Base-by-base conservation (phyloP, 2,888 invertebrate species). In the Girardia tigrina region DNA sequence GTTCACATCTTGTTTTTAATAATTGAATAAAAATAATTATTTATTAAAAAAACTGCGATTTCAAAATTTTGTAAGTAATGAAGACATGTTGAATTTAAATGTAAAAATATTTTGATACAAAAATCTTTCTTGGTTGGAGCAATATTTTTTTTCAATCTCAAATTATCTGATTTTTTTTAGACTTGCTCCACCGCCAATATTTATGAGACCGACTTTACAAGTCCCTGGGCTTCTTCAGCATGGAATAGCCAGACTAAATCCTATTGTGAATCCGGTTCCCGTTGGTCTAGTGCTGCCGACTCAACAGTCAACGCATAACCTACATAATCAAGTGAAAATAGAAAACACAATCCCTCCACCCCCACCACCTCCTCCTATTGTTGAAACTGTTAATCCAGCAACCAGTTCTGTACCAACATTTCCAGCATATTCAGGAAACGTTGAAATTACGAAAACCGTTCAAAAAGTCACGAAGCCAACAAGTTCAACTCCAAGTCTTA, bases 381-480 rank as follows among this genome's bases (percentile, higher is more conserved):
- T 56, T 56, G 56, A 56, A 56, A 2, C n/a, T 16, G n/a, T 4
- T 16, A n/a, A 56, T n/a, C 23, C 56, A 56, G 23, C n/a, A 20
- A 4, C n/a, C 4, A 56, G 23, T n/a, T 2, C n/a, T 2, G 23
- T 23, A 6, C 56, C 56, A n/a, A 56, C 56, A 8, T 56, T 56
- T 16, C 56, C 56, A 4, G 56, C 56, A 8, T 56, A 56, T 56
- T 56, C 56, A 20, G 56, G 56, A 8, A 16, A 2, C n/a, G 23
- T 20, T 56, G 56, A 56, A 12, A 23, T 56, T 12, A 2, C n/a
- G 4, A 56, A 56, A 56, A 23, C 23, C n/a, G 23, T 56, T n/a
- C 56, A 56, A n/a, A 56, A 56, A 56, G 56, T 56, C 23, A n/a
- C 56, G 4, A 56, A 56, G n/a, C 56, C 56, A 20, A 56, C 56